These are phyloP conservation scores for Drosophila asahinai DNA, from an alignment of 1,140 invertebrate genomes.

Conservation along the genomic window DNA sequence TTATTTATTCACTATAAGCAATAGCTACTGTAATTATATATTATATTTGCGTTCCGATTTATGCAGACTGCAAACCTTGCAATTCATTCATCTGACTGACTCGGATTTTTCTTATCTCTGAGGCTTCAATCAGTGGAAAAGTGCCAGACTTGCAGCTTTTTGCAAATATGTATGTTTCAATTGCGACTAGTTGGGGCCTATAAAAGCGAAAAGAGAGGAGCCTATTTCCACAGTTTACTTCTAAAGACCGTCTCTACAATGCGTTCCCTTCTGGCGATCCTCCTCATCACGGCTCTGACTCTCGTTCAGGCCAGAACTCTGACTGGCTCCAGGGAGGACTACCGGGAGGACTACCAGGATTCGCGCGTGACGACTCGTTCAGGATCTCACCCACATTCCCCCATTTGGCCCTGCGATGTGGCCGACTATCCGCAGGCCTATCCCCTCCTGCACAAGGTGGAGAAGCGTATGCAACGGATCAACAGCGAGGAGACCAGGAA, in stretches of 20 bases:
- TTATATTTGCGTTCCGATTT: not conserved
- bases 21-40: not conserved
- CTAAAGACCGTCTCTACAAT: constrained; percentile 16
- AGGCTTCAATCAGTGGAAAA: not conserved
- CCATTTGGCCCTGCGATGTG: constrained; percentile 58
- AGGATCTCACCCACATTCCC: constrained; percentile 3
- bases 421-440: constrained; percentile 1
- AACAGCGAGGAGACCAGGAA: constrained; percentile 11
- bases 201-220: constrained; percentile 10
- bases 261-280: constrained; percentile 16
- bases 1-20: not conserved
- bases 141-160: not conserved
- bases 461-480: constrained; percentile 53
- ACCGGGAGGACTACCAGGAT: not conserved
- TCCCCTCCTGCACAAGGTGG: constrained; percentile 62
- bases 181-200: not conserved
- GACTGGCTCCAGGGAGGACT: constrained; percentile 18
- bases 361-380: not conserved
- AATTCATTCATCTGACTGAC: not conserved
- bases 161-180: not conserved
- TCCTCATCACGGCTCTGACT: constrained; percentile 34
- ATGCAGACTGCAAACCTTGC: not conserved
- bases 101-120: not conserved
- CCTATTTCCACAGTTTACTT: not conserved
- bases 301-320: constrained; percentile 19